Evolutionary conservation across 1,140 invertebrate genomes (phyloP).

Genomic region (Drosophila rhopaloa): DNA sequence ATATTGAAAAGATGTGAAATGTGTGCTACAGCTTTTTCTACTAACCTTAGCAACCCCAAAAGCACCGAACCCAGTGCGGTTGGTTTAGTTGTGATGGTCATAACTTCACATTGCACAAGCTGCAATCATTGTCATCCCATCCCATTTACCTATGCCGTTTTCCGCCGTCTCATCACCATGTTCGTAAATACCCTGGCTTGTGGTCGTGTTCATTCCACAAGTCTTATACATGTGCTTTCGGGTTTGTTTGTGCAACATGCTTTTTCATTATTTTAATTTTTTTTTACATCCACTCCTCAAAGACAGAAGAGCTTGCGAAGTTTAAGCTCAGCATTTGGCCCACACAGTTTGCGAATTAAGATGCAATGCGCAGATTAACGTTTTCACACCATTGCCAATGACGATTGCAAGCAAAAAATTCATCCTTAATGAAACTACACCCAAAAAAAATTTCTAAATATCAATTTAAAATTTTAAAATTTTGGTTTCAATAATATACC

Average conservation of each 20-base stretch:
- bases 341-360: not conserved
- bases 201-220: conserved; percentile 7
- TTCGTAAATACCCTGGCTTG: conserved; percentile 10
- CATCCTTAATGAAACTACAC: not conserved
- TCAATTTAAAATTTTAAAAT: too few species aligned
- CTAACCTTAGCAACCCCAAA: too few species aligned
- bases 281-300: conserved; percentile 1
- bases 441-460: too few species aligned
- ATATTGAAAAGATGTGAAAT: not conserved
- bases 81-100: conserved; percentile 15
- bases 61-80: not conserved
- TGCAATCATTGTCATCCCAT: conserved; percentile 38
- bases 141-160: not conserved
- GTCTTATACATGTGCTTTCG: conserved; percentile 9
- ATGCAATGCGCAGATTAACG: not conserved
- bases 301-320: conserved; percentile 1
- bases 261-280: not conserved
- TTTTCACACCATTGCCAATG: not conserved
- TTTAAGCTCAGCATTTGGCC: not conserved
- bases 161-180: conserved; percentile 7
- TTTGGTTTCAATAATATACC: too few species aligned
- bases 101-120: conserved; percentile 41
- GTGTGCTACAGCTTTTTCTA: not conserved
- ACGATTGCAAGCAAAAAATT: conserved; percentile 4
- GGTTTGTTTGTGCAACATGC: conserved; percentile 8